These are phyloP conservation scores for Crotalus tigris DNA, from an alignment of 2,113 vertebrate species.

Conservation along the genomic window DNA sequence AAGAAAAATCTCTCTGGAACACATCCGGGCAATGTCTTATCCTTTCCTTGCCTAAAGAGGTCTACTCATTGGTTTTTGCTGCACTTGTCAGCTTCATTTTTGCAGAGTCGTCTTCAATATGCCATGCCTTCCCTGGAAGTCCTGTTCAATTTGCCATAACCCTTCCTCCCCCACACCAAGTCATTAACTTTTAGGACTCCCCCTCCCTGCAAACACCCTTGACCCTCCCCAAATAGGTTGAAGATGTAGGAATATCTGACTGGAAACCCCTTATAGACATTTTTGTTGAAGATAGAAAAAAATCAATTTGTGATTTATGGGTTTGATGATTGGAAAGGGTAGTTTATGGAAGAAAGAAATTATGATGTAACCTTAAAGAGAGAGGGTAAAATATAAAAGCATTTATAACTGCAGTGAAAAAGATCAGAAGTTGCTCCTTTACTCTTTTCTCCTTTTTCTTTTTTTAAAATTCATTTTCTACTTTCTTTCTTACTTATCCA, in stretches of 20 bases:
- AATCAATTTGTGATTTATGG: background rate
- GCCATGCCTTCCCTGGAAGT: background rate
- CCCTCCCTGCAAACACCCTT: background rate
- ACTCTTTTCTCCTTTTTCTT: background rate
- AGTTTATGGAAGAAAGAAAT: background rate
- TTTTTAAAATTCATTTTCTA: background rate
- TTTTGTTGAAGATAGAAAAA: background rate
- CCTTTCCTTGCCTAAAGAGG: background rate
- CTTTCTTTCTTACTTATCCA: background rate
- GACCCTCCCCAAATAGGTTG: background rate
- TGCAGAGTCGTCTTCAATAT: background rate
- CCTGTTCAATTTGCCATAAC: background rate
- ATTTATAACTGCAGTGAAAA: background rate
- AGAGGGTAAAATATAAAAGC: background rate
- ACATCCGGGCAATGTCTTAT: background rate
- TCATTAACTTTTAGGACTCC: background rate
- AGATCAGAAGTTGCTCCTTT: background rate
- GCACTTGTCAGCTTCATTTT: background rate
- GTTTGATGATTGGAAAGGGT: background rate
- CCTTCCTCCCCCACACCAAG: background rate
- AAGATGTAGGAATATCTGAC: background rate
- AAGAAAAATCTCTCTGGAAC: background rate
- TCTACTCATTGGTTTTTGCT: background rate
- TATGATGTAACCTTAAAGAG: background rate
- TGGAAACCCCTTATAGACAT: background rate